Conservation (phyloP, 1,140 invertebrate genomes). For the Rhopalosiphum maidis region DNA sequence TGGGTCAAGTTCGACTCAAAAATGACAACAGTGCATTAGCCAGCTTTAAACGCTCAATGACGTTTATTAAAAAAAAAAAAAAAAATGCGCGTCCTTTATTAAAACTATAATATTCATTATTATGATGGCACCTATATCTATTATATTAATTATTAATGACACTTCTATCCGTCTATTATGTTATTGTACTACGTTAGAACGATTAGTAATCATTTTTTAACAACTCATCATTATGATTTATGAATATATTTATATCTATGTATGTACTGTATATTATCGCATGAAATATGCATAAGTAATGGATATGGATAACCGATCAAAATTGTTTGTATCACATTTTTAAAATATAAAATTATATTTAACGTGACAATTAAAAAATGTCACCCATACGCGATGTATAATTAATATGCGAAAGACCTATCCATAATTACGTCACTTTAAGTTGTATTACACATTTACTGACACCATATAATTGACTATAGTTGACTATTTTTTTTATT, state of each 20-base stretch:
- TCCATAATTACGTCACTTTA: too few relatives aligned
- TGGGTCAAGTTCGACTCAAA: neutral
- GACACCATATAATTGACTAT: neutral
- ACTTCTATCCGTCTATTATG: neutral
- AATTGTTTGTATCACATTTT: neutral
- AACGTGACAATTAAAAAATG: neutral
- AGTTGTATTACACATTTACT: neutral
- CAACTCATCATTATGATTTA: neutral
- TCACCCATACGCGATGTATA: neutral
- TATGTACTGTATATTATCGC: neutral
- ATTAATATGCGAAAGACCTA: neutral
- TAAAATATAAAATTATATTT: neutral
- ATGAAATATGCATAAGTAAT: neutral
- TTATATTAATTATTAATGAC: neutral
- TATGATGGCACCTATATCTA: neutral
- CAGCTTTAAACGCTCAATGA: neutral
- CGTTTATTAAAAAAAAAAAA: neutral
- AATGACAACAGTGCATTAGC: neutral
- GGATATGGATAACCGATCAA: neutral
- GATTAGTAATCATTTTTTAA: conserved; percentile 18
- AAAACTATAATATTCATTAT: conserved; percentile 9
- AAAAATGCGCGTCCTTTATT: neutral
- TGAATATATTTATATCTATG: neutral
- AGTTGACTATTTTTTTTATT: neutral
- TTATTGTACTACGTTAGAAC: neutral